Base-by-base conservation (phyloP, 1,140 invertebrate species). In the Scaptodrosophila lebanonensis region DNA sequence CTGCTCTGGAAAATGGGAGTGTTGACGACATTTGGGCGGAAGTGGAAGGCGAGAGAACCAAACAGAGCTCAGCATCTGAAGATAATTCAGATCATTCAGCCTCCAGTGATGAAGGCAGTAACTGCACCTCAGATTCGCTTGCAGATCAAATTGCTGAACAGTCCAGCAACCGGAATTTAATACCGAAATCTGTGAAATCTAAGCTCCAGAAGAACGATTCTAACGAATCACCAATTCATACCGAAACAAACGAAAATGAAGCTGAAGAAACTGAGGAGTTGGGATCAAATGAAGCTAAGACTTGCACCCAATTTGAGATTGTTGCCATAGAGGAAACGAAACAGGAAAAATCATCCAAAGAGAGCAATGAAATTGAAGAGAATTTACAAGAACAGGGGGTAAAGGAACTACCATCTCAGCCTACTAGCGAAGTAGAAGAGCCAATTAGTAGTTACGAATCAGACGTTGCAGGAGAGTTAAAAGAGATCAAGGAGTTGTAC, bases 1-100 rank as follows among this genome's bases (percentile, higher is more conserved):
- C 30, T 2, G 62, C 53, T 9, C 17, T 83, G 1, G 65, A 60
- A 16, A 58, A 85, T 32, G 59, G 52, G 0, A 42, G 42, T 6
- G 36, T 56, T 13, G 63, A 75, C 61, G 53, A 64, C 8, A 58
- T 83, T 3, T 85, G 83, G 83, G 42, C 63, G 9, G 83, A 85
- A 39, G 83, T 85, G 3, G 63, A 66, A 4, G 52, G 48, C 0
- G 56, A 62, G 2, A 42, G 43, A 5, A 9, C 15, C 29, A 2
- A 30, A 2, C 39, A 8, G 56, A 33, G 4, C 45, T 32, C 15
- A 35, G 33, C 27, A 16, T 25, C 5, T 57, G 27, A n/a, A 53
- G 50, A n/a, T n/a, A n/a, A n/a, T n/a, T n/a, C n/a, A n/a, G n/a
- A n/a, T n/a, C n/a, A n/a, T n/a, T n/a, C n/a, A n/a, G n/a, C n/a